Evolutionary conservation across 1,140 invertebrate species (phyloP).

Genomic region (Lethrus apterus): DNA sequence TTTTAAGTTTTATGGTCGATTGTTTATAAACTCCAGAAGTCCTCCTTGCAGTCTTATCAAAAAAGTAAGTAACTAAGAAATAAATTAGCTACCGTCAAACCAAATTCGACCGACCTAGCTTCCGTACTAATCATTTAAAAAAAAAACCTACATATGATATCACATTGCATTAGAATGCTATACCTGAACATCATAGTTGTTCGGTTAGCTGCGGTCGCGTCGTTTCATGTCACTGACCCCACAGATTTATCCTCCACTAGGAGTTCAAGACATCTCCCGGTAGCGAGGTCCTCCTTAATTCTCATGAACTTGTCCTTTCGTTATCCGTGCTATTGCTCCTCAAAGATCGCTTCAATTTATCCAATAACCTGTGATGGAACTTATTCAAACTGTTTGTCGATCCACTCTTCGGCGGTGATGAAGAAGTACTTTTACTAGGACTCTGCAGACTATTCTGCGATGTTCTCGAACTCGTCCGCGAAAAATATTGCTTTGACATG

Average conservation of each 20-base stretch:
- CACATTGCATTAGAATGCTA: slow-evolving; percentile 16
- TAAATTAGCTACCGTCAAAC: slow-evolving; percentile 8
- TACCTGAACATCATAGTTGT: slow-evolving; percentile 17
- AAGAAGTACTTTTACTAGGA: slow-evolving; percentile 43
- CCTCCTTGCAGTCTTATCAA: slow-evolving; percentile 9
- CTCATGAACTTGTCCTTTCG: slow-evolving; percentile 39
- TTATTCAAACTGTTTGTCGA: slow-evolving; percentile 64
- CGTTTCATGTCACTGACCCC: slow-evolving; percentile 3
- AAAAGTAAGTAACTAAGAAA: slow-evolving; percentile 5
- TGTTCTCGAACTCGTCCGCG: slow-evolving; percentile 54
- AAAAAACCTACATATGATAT: slow-evolving; percentile 15
- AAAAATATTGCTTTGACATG: slow-evolving; percentile 50
- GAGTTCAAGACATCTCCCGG: slow-evolving; percentile 1
- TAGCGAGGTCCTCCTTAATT: slow-evolving; percentile 11
- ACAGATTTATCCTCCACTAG: slow-evolving; percentile 10
- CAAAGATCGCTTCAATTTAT: slow-evolving; percentile 72
- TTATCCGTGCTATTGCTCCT: slow-evolving; percentile 51
- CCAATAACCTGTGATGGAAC: slow-evolving; percentile 76
- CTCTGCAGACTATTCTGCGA: slow-evolving; percentile 52
- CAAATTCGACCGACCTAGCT: slow-evolving; percentile 2
- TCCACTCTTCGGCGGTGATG: slow-evolving; percentile 51
- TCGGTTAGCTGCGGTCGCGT: slow-evolving; percentile 12
- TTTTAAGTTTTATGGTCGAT: not conserved
- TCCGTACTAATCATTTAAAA: slow-evolving; percentile 1
- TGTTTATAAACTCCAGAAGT: not conserved